These are phyloP conservation scores for Coenonympha glycerion DNA, from an alignment of 2,888 invertebrate genomes.

Conservation along the genomic window DNA sequence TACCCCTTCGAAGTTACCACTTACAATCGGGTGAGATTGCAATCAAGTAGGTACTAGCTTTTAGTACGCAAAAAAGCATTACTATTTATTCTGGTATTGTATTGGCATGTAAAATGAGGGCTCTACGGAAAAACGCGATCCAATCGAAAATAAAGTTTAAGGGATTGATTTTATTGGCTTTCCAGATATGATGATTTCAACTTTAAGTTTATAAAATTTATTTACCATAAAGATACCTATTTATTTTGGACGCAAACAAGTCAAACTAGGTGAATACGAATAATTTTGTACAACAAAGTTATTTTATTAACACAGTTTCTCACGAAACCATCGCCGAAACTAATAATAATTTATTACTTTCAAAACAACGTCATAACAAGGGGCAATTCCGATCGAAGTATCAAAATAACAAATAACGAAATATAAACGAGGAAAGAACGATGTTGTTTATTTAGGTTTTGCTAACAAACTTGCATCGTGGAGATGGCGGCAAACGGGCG, in stretches of 20 bases:
- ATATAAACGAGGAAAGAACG: conserved; percentile 29
- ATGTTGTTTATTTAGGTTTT: conserved; percentile 35
- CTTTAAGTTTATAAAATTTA: too few relatives aligned
- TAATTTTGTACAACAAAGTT: neutral
- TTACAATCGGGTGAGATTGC: too few relatives aligned
- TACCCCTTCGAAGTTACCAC: too few relatives aligned
- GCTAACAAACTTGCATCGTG: conserved; percentile 24
- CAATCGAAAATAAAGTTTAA: too few relatives aligned
- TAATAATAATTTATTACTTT: conserved; percentile 24
- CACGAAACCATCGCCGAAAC: conserved; percentile 14
- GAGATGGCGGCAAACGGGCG: conserved; percentile 18
- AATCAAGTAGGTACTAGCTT: too few relatives aligned
- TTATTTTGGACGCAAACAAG: neutral
- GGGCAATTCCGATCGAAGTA: conserved; percentile 30
- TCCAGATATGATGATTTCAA: too few relatives aligned
- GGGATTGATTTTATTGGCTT: too few relatives aligned
- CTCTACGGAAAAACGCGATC: too few relatives aligned
- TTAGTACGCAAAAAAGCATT: too few relatives aligned
- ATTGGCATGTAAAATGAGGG: too few relatives aligned
- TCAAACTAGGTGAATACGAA: neutral
- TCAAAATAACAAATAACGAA: conserved; percentile 35
- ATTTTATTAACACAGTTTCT: neutral
- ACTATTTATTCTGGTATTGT: too few relatives aligned
- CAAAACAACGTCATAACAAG: conserved; percentile 25
- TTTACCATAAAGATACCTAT: too few relatives aligned